phyloP scores from a whole-genome alignment of 2,113 vertebrate genomes.

The Perccottus glenii region DNA sequence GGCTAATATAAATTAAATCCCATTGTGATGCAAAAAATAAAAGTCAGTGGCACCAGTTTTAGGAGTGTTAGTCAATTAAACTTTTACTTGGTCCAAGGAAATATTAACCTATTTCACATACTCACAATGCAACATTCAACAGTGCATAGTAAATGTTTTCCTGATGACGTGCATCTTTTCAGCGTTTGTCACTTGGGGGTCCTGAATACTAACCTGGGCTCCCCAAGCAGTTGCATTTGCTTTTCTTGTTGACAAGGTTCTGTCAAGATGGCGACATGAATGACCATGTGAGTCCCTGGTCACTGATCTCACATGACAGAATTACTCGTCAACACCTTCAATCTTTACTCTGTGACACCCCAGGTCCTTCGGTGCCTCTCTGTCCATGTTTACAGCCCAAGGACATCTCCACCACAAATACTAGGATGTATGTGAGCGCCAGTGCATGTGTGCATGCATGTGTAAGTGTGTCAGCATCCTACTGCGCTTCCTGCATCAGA shows the following conservation, averaged over 20 bases:
- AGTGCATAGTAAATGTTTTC: no score
- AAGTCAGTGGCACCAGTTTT: no score
- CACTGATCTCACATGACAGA: conserved; percentile 41
- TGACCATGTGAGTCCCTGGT: conserved; percentile 8
- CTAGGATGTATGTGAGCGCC: conserved; percentile 17
- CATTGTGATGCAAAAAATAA: no score
- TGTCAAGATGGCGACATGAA: conserved; percentile 10
- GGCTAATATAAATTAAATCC: no score
- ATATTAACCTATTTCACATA: no score
- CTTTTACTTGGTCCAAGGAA: no score
- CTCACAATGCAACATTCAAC: no score
- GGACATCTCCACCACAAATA: conserved; percentile 43
- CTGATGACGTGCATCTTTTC: no score
- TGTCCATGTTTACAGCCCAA: conserved; percentile 46
- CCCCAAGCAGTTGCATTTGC: conserved; percentile 48
- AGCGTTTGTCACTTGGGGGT: not conserved
- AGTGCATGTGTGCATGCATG: conserved; percentile 3
- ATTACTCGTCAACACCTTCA: conserved; percentile 41
- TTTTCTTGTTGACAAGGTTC: not conserved
- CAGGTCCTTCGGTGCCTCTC: conserved; percentile 42
- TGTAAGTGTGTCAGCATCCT: conserved; percentile 27
- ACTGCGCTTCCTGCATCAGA: conserved; percentile 30
- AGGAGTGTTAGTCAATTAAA: no score
- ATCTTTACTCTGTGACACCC: conserved; percentile 44
- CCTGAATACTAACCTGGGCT: conserved; percentile 43